Base-by-base conservation (phyloP, 2,797 vertebrate species). In the Lophotriccus pileatus region DNA sequence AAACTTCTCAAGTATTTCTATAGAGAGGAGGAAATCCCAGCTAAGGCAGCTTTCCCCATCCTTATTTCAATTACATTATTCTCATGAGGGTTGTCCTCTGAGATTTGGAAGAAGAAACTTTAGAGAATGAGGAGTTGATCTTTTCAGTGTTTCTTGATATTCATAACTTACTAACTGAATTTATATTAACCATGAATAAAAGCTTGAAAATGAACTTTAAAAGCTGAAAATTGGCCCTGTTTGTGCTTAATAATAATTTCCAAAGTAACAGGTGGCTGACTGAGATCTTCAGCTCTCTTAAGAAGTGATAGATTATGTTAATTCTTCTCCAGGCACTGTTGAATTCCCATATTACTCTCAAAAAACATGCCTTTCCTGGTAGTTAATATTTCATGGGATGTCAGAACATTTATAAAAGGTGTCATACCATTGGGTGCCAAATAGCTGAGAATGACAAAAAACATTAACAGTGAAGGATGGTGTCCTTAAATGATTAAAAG, bases 241-340 rank as follows among this genome's bases (percentile, higher is more conserved):
- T 96, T 95, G 91, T 92, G 68, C 59, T 84, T 95, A 92, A 91
- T 89, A 78, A 87, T 93, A 0, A 81, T 95, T 93, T 92, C 20
- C 47, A 77, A 94, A 96, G 90, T 96, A 96, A 95, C 91, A 97
- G 87, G 95, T 93, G 89, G 59, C 66, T 95, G 93, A 79, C 46
- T 89, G 90, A 94, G 78, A 92, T 94, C 78, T 95, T 95, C 91
- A 87, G 47, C 80, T 91, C 53, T 34, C 84, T 95, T 93, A 84
- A 92, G 85, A 87, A 30, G 49, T 92, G 84, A 94, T 76, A 92
- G 89, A 94, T 90, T 53, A 76, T 88, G 32, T 68, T 84, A 81
- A 73, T 47, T 87, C 85, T 93, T 95, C 83, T 84, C 27, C 30
- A 63, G 81, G 68, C 94, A 47, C 63, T 84, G 66, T 37, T 88